Evolutionary conservation across 2,797 vertebrate genomes (phyloP).

Genomic region (Clarias pachynema): DNA sequence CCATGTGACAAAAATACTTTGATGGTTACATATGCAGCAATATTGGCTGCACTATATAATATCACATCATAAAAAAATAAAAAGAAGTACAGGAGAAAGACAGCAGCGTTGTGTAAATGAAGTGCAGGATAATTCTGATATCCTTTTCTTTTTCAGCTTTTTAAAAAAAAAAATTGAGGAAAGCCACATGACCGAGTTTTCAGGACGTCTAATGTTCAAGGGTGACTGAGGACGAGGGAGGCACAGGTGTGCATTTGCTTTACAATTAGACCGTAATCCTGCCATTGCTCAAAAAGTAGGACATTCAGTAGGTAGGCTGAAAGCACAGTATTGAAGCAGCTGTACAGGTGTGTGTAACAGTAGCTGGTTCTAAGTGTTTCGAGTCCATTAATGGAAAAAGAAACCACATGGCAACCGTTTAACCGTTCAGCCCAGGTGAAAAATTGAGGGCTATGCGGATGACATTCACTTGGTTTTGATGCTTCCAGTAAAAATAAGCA

Average conservation of each 20-base stretch:
- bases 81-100: not conserved
- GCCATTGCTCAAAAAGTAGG: conserved; percentile 7
- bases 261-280: conserved; percentile 20
- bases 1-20: not conserved
- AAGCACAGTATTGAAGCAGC: conserved; percentile 10
- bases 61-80: not conserved
- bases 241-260: conserved; percentile 34
- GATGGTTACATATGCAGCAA: not conserved
- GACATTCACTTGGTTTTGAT: not conserved
- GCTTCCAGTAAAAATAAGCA: not conserved
- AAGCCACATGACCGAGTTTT: conserved; percentile 11
- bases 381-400: conserved; percentile 22
- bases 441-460: not conserved
- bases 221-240: conserved; percentile 36
- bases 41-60: not conserved
- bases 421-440: not conserved
- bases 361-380: conserved; percentile 12
- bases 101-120: not conserved
- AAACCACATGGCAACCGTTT: not conserved
- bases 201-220: conserved; percentile 26
- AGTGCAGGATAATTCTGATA: not conserved
- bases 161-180: not conserved
- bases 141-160: not conserved
- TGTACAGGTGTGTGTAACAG: conserved; percentile 30
- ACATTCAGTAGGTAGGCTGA: conserved; percentile 15